Base-by-base conservation (phyloP, 2,113 vertebrate genomes). In the Corynorhinus townsendii region DNA sequence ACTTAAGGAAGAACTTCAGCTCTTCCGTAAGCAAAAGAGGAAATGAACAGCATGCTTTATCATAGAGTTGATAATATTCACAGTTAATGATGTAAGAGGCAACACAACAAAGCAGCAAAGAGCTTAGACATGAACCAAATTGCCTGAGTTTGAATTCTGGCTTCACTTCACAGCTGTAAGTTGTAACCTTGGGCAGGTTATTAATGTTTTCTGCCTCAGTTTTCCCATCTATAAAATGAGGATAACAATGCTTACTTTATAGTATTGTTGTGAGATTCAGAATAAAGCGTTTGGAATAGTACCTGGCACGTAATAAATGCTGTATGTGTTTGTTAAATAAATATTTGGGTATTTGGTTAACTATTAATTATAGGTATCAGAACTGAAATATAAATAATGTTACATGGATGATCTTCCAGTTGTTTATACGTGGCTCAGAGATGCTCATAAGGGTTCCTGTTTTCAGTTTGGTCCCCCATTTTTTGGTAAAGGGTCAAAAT, bases 371-470 rank as follows among this genome's bases (percentile, higher is more conserved):
- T 49, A 19, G 76, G 49, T 56, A 19, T 35, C 93, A 88, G 45
- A 95, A 87, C 16, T 69, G 54, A 92, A 95, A 45, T 73, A 35
- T 45, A 69, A 90, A 45, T 80, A 90, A 83, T 66, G 35, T 49
- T 56, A 56, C 11, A 33, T 1, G 73, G 4, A 9, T 90, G 64
- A n/a, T 64, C 19, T 1, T 33, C 33, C 20, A 82, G 24, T 90
- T 84, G 30, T 90, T 95, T 88, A 73, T 59, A 91, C 40, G 69
- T 96, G 68, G 9, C 68, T 82, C 47, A 93, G 64, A 71, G 9
- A 24, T 87, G 9, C 54, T 88, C 28, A 64, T 4, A 49, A 73
- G 19, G 83, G 54, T 86, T 87, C 47, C 49, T 93, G 16, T 90
- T 92, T 94, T 77, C 19, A 86, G 33, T 73, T 96, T 85, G 45